Evolutionary conservation across 2,797 vertebrate species (phyloP), one percentile per base, ranked within the genome.

Genomic region (Esox masquinongy): DNA sequence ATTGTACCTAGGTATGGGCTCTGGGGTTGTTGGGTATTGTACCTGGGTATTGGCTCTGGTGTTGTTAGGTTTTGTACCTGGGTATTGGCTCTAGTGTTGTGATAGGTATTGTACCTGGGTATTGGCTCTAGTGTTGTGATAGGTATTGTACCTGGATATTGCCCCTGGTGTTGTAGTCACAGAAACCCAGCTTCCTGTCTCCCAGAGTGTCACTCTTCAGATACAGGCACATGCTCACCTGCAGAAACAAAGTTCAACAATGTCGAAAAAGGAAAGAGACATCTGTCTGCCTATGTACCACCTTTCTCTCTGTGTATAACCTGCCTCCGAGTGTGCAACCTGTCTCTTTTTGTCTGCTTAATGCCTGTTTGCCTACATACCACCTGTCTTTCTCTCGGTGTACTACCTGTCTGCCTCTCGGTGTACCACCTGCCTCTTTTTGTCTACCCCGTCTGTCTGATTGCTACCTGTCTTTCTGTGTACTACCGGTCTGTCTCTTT

Each of bases 131-230:
- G 64, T 36, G 39, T 69, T 47, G 17, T 69, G 7, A 16, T 49
- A 4, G 4, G 4, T 4, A 70, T 19, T 26, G 1, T 39, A 72
- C 70, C 50, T 66, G 82, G 15, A 16, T 0, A 1, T 0, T 24
- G 47, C 87, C 91, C 9, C 22, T 59, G 81, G 85, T 82, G 73
- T 90, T 84, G 77, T 93, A 94, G 83, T 96, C 95, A 0, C 96
- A 96, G 90, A 96, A 96, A 59, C 79, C 76, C 31, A 88, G 47
- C 26, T 34, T 90, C 0, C 0, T 2, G 0, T 0, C 0, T 0
- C 59, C 78, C 66, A 14, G 84, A 4, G 1, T 9, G 5, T 73
- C n/a, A 56, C 72, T 83, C 53, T 66, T 80, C 15, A 96, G 83
- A 14, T 70, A 73, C 72, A 92, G 15, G 0, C 96, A 96, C 26